Percentiles rank a stretch among this genome's conserved stretches.
Evolutionary conservation across 2,113 vertebrate genomes (phyloP).

Genomic region (Glareola pratincola): DNA sequence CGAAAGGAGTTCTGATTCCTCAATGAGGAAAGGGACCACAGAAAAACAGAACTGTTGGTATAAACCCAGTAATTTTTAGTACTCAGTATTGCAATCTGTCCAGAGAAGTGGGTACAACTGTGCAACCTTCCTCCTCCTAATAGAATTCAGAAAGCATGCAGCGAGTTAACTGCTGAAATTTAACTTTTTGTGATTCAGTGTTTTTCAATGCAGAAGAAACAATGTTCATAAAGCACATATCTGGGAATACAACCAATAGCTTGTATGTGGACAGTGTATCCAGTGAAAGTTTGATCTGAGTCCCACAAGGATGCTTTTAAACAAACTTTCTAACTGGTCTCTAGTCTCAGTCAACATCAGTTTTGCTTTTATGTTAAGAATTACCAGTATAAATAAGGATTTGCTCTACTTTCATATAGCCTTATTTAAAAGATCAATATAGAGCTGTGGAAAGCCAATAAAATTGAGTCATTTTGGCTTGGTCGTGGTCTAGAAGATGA

Average conservation of each 20-base stretch:
- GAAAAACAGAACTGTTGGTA: background rate
- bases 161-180: background rate
- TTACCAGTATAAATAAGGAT: background rate
- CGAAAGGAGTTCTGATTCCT: slow-evolving; percentile 27
- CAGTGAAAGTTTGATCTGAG: background rate
- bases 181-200: background rate
- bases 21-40: background rate
- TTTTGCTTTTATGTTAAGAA: background rate
- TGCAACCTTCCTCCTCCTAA: background rate
- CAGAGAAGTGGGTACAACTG: background rate
- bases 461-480: background rate
- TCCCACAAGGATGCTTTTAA: background rate
- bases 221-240: background rate
- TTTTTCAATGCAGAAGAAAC: background rate
- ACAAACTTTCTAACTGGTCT: background rate
- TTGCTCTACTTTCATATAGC: background rate
- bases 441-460: background rate
- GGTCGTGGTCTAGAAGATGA: background rate
- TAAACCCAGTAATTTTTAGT: background rate
- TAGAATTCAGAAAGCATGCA: background rate
- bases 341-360: background rate
- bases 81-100: background rate
- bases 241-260: background rate
- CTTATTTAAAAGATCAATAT: background rate
- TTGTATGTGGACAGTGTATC: background rate